These are phyloP conservation scores for Forpus xanthops DNA, from an alignment of 2,797 vertebrate species.

Conservation along the genomic window DNA sequence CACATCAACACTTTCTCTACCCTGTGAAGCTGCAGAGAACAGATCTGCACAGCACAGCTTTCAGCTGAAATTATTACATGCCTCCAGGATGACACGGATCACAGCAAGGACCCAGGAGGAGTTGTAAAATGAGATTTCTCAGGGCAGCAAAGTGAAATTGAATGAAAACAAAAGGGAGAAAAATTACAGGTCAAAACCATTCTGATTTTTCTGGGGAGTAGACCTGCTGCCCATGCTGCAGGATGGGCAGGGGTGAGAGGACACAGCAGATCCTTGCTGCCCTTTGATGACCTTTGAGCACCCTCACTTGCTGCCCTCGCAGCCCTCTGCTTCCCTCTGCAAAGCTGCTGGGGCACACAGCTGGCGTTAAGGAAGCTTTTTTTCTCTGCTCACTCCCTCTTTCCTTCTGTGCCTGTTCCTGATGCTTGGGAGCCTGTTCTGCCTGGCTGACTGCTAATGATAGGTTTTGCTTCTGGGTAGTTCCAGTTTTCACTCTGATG, in stretches of 20 bases:
- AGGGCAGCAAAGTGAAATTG: background rate
- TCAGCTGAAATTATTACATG: background rate
- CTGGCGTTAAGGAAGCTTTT: background rate
- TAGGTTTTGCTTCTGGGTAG: constrained; percentile 17
- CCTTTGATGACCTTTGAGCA: background rate
- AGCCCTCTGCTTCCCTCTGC: background rate
- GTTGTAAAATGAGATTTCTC: background rate
- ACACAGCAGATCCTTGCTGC: background rate
- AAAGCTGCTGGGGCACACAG: background rate
- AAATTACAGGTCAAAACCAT: background rate
- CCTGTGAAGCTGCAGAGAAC: constrained; percentile 9
- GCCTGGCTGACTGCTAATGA: constrained; percentile 28
- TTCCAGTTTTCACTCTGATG: constrained; percentile 7
- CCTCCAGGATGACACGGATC: constrained; percentile 2
- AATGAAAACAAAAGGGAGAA: background rate
- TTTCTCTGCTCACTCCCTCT: background rate
- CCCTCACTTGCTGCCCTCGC: rapidly evolving
- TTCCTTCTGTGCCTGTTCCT: background rate
- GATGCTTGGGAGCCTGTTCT: background rate
- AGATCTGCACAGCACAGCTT: background rate
- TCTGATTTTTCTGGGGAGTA: background rate
- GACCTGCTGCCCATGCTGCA: background rate
- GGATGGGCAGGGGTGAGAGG: rapidly evolving
- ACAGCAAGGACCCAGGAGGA: constrained; percentile 6
- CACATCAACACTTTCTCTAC: background rate